Evolutionary conservation across 2,888 invertebrate genomes (phyloP).

Genomic region (Muschampia plurimacula): DNA sequence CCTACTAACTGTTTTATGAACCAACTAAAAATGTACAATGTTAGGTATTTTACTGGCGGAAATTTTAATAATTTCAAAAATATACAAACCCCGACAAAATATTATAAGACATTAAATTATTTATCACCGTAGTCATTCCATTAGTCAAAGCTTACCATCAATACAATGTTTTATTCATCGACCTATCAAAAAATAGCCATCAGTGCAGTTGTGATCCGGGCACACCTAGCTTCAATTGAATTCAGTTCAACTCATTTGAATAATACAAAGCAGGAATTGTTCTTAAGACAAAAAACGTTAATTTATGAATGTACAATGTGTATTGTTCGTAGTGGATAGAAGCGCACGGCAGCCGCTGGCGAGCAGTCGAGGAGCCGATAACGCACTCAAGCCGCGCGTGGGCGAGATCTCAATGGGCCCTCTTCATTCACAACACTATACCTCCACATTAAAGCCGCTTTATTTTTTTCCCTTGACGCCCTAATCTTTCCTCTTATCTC

Average conservation of each 20-base stretch:
- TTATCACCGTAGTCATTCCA: conserved; percentile 16
- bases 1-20: background rate
- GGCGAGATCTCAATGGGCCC: conserved; percentile 81
- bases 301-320: conserved; percentile 61
- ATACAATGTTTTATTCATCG: conserved; percentile 49
- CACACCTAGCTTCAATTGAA: conserved; percentile 57
- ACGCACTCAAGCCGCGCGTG: conserved; percentile 68
- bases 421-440: conserved; percentile 81
- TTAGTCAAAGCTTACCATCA: conserved; percentile 22
- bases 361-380: conserved; percentile 50
- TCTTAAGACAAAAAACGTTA: conserved; percentile 60
- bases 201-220: conserved; percentile 52
- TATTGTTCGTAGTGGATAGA: conserved; percentile 59
- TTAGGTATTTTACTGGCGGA: background rate
- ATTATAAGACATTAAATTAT: background rate
- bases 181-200: conserved; percentile 47
- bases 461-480: conserved; percentile 70
- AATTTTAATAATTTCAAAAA: background rate
- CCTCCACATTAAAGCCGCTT: conserved; percentile 81
- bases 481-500: conserved; percentile 84
- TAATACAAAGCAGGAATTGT: conserved; percentile 63
- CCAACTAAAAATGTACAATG: no score
- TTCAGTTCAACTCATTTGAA: conserved; percentile 63
- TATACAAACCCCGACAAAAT: background rate
- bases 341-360: conserved; percentile 53